phyloP scores from a whole-genome alignment of 2,797 vertebrate species.

The Dendrocincla fuliginosa region DNA sequence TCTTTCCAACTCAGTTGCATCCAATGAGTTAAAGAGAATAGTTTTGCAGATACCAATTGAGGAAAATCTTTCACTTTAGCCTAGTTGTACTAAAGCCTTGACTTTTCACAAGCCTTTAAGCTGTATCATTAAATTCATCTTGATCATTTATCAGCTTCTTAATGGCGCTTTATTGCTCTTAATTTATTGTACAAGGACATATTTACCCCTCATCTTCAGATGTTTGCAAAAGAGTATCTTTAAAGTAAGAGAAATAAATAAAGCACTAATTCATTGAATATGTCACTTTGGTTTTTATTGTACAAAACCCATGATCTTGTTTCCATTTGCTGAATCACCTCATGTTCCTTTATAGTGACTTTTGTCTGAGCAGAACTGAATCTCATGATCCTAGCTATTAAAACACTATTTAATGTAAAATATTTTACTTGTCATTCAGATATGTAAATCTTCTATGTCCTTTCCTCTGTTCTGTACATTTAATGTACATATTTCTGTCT shows the following conservation, averaged over 20 bases:
- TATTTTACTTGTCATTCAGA: constrained; percentile 81
- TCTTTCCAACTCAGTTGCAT: constrained; percentile 11
- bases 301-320: constrained; percentile 73
- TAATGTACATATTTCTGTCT: constrained; percentile 85
- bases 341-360: constrained; percentile 71
- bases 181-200: constrained; percentile 79
- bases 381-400: constrained; percentile 77
- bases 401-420: constrained; percentile 86
- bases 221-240: constrained; percentile 74
- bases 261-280: constrained; percentile 80
- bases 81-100: constrained; percentile 63
- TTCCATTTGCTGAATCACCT: constrained; percentile 72
- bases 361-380: constrained; percentile 75
- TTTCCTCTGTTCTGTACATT: constrained; percentile 82
- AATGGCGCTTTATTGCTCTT: constrained; percentile 68
- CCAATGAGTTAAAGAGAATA: neutral
- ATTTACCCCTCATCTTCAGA: constrained; percentile 72
- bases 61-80: constrained; percentile 25
- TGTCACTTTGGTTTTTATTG: constrained; percentile 82
- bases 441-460: constrained; percentile 81
- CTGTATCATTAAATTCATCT: constrained; percentile 48
- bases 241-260: constrained; percentile 72
- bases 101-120: constrained; percentile 53
- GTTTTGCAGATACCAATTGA: constrained; percentile 30
- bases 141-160: constrained; percentile 48